phyloP scores from a whole-genome alignment of 2,888 invertebrate genomes.

The Trisateles emortualis region DNA sequence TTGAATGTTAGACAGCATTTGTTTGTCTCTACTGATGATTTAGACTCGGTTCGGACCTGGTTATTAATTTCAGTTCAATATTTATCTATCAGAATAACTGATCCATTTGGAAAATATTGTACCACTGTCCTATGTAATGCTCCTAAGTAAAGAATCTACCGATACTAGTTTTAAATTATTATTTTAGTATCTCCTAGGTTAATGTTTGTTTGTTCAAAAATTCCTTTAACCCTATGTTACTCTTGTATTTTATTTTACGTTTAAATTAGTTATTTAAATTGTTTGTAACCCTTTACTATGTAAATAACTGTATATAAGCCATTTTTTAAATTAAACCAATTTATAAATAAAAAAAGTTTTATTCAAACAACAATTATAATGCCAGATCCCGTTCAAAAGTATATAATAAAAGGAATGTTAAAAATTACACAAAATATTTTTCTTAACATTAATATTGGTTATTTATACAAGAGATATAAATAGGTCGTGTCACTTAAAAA shows the following conservation, averaged over 20 bases:
- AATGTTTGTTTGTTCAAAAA: conserved; percentile 8
- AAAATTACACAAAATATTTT: conserved; percentile 15
- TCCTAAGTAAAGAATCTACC: conserved; percentile 23
- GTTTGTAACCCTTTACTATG: conserved; percentile 23
- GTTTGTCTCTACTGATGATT: no score
- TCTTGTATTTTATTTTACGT: conserved; percentile 14
- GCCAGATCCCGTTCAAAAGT: conserved; percentile 13
- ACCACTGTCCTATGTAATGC: no score
- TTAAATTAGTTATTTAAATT: conserved; percentile 19
- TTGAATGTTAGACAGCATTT: no score
- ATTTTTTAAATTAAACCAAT: conserved; percentile 36
- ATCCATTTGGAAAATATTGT: no score
- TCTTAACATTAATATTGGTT: conserved; percentile 7
- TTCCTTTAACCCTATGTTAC: conserved; percentile 12
- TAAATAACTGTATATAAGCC: conserved; percentile 40
- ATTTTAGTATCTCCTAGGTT: conserved; percentile 17
- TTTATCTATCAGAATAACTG: no score
- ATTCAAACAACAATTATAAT: conserved; percentile 40
- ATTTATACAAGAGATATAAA: background rate
- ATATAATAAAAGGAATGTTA: conserved; percentile 43
- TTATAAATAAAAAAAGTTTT: conserved; percentile 33
- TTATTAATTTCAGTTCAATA: no score
- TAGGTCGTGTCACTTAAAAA: no score
- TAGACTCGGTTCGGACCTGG: no score
- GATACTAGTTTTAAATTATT: conserved; percentile 17